These are phyloP conservation scores for Zosterops borbonicus DNA, from an alignment of 2,113 vertebrate genomes.

Conservation along the genomic window DNA sequence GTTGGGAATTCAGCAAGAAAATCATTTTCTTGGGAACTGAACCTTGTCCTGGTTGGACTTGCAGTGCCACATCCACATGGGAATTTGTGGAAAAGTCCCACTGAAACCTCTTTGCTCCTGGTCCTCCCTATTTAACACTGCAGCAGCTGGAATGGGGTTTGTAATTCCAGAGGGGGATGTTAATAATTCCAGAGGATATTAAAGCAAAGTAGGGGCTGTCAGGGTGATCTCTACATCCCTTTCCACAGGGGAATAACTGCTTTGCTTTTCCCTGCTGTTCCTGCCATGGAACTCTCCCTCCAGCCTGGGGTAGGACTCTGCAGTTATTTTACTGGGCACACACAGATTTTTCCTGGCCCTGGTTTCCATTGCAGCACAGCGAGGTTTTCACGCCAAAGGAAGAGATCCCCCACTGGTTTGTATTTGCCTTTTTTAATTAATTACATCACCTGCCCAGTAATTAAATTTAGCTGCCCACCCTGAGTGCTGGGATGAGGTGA, in stretches of 20 bases:
- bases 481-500: background rate
- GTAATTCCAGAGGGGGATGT: background rate
- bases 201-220: background rate
- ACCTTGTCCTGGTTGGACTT: background rate
- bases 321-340: background rate
- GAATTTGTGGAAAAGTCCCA: background rate
- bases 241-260: rapidly evolving
- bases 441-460: background rate
- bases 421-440: background rate
- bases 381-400: background rate
- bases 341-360: background rate
- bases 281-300: background rate
- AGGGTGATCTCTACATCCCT: background rate
- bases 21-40: background rate
- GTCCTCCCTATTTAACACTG: background rate
- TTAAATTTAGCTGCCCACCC: conserved; percentile 1
- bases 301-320: rapidly evolving
- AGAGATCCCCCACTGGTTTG: background rate
- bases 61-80: background rate
- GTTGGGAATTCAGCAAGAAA: background rate
- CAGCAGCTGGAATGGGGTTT: background rate
- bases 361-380: background rate
- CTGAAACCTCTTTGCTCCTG: background rate
- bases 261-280: background rate
- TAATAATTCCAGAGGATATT: background rate